Base-by-base conservation (phyloP, 2,888 invertebrate species). In the Patella caerulea region DNA sequence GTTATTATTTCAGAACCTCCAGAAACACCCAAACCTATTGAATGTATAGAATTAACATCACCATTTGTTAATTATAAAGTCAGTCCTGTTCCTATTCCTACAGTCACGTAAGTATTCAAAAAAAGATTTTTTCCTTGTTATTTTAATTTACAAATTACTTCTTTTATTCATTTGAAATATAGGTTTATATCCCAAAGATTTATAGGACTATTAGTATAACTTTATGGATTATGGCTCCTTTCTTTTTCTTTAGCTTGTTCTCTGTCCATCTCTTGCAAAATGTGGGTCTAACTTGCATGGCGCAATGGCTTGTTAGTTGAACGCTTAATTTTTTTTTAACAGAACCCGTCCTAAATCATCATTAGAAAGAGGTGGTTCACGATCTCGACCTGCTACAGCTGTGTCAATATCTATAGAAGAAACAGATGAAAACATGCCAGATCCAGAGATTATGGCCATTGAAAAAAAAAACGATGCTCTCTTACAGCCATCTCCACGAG, bases 51-150 rank as follows among this genome's bases (percentile, higher is more conserved):
- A 81, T 86, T 92, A 11, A 87, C 88, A 14, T 91, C 91, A 19
- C 90, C 91, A 12, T 92, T 90, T 85, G 85, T 91, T 59, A 90
- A 90, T 85, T 92, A 91, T 83, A 90, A 90, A 87, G 90, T 90
- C 81, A 91, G 89, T 78, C 88, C 89, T 17, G 85, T 91, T 5
- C 90, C 90, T 11, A 90, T 91, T 73, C 91, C 91, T 0, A 88
- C 89, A 65, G 89, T 89, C 74, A 89, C 86, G 91, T 91, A 85
- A 88, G 91, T 87, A 2, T 69, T 53, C 11, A 19, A 45, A n/a
- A n/a, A 17, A 52, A 24, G 24, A 24, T 34, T 73, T 11, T 54
- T 73, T 73, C 52, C 69, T 65, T 24, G 53, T 45, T 7, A 69
- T 9, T n/a, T 69, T 29, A n/a, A n/a, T 72, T 29, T 19, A 52